Conservation (phyloP, 2,113 vertebrate genomes). For the Galbula dea region DNA sequence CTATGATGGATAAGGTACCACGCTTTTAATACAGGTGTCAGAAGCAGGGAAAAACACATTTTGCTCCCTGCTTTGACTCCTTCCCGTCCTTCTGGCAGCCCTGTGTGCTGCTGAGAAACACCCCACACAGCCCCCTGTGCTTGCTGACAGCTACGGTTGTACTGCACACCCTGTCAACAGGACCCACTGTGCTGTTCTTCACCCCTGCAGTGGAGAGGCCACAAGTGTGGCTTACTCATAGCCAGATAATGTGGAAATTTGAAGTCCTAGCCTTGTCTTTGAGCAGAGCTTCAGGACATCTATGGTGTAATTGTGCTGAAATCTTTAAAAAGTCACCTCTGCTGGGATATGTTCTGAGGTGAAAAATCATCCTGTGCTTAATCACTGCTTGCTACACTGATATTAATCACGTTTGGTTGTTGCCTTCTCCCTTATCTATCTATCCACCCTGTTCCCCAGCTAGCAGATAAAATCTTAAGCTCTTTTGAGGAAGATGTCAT, state of each 20-base stretch:
- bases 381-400: background rate
- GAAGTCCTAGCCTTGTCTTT: background rate
- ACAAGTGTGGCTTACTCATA: background rate
- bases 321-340: background rate
- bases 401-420: background rate
- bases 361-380: background rate
- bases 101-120: background rate
- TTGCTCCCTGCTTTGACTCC: background rate
- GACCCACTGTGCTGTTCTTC: rapidly evolving
- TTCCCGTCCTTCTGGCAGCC: background rate
- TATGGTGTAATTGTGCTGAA: background rate
- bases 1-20: background rate
- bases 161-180: rapidly evolving
- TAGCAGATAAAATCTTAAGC: background rate
- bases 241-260: background rate
- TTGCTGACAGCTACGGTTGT: rapidly evolving
- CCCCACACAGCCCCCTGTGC: background rate
- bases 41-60: background rate
- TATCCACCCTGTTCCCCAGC: background rate
- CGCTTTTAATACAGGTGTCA: background rate
- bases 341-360: background rate
- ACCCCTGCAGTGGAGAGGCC: background rate
- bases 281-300: background rate
- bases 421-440: background rate
- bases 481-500: background rate